A percentile compares a stretch with the other conserved stretches of the same genome.
Evolutionary conservation across 2,113 vertebrate species (phyloP).

Genomic region (Hemiscyllium ocellatum): DNA sequence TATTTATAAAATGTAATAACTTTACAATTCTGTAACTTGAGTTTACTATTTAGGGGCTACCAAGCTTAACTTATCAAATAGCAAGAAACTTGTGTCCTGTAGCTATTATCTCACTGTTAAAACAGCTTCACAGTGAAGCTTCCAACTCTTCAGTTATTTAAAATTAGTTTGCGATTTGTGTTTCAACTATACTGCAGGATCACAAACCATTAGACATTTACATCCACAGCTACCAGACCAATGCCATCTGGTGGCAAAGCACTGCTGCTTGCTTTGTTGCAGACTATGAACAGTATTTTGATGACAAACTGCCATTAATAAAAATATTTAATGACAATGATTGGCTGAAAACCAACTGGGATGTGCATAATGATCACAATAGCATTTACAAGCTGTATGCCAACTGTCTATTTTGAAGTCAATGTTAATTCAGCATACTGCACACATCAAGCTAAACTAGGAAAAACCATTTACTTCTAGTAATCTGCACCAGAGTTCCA

Average conservation of each 20-base stretch:
- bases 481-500: background rate
- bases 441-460: background rate
- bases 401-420: background rate
- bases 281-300: background rate
- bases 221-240: background rate
- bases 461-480: background rate
- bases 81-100: background rate
- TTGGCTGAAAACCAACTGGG: background rate
- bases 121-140: background rate
- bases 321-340: background rate
- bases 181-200: background rate
- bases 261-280: background rate
- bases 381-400: background rate
- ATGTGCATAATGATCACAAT: background rate
- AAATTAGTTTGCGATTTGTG: background rate
- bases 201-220: background rate
- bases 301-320: background rate
- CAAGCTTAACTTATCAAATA: background rate
- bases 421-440: background rate
- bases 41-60: background rate
- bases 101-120: background rate
- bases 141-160: background rate
- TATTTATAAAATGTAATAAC: background rate
- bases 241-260: conserved; percentile 22
- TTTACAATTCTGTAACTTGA: background rate